These are phyloP conservation scores for Xyrauchen texanus DNA, from an alignment of 2,113 vertebrate genomes.

Conservation along the genomic window DNA sequence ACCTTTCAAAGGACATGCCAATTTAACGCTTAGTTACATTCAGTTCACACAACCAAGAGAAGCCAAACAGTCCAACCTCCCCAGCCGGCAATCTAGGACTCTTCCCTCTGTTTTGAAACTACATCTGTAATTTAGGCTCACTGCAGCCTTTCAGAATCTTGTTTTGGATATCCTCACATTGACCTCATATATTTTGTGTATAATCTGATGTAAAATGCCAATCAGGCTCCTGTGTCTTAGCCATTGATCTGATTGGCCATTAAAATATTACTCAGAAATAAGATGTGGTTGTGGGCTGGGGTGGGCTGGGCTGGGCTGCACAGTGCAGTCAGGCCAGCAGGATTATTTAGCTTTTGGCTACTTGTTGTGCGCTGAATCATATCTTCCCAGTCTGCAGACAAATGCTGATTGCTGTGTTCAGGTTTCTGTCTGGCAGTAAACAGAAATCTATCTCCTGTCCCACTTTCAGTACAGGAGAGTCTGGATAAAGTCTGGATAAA, in stretches of 20 bases:
- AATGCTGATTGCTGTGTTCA: conserved; percentile 3
- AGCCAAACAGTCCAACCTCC: conserved; percentile 2
- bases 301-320: background rate
- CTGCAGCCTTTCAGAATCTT: background rate
- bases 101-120: conserved; percentile 24
- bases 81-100: conserved; percentile 34
- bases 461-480: background rate
- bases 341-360: conserved; percentile 4
- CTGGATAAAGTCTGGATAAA: background rate
- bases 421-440: background rate
- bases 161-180: conserved; percentile 14
- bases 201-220: background rate
- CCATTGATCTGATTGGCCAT: background rate
- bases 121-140: conserved; percentile 38
- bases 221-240: background rate
- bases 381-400: background rate
- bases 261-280: background rate
- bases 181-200: conserved; percentile 2
- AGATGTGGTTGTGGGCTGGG: conserved; percentile 4
- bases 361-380: background rate
- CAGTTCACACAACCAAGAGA: background rate
- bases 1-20: background rate
- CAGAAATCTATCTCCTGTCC: background rate
- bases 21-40: background rate
- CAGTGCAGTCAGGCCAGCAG: background rate